Evolutionary conservation across 2,888 invertebrate species (phyloP), one percentile per base, ranked within the genome.

Genomic region (Physocephala rufipes): DNA sequence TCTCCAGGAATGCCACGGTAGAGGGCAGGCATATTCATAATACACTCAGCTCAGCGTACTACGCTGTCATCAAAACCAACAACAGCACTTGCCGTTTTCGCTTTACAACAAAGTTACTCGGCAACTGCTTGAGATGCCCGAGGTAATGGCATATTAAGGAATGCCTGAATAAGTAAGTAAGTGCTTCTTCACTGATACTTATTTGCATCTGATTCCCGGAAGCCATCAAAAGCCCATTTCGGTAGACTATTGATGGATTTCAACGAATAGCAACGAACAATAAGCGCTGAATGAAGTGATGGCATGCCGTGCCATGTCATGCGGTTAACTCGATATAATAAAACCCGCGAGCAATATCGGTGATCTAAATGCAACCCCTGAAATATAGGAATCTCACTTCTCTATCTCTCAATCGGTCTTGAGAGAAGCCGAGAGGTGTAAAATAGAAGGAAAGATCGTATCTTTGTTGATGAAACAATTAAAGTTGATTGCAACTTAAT

Each of bases 121-220:
- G 49, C 61, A n/a, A 61, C 2, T n/a, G 9, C 36, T 36, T 36
- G 4, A 4, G 36, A 36, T 36, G 36, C 36, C 36, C 36, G 36
- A 36, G 5, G 36, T 36, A 4, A 9, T 4, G 36, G 16, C 26
- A 5, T 16, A 16, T 28, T 26, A 28, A 4, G 16, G 24, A 49
- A 12, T 64, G 47, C 9, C 24, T 9, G 49, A 49, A 53, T 55
- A 21, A 47, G 16, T 36, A 9, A 36, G 36, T 36, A 36, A 45
- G 26, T 61, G 65, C 64, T 70, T n/a, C n/a, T n/a, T 70, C 70
- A 69, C 67, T 70, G 73, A 73, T 65, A 69, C 73, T 73, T 71
- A 73, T 73, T 73, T 73, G 71, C 73, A 73, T 73, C 71, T 73
- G 71, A 71, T 69, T 66, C 73, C 73, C 53, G 49, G 65, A 68